Evolutionary conservation across 2,888 invertebrate genomes (phyloP), one percentile per base, ranked within the genome.

Genomic region (Empis livida): DNA sequence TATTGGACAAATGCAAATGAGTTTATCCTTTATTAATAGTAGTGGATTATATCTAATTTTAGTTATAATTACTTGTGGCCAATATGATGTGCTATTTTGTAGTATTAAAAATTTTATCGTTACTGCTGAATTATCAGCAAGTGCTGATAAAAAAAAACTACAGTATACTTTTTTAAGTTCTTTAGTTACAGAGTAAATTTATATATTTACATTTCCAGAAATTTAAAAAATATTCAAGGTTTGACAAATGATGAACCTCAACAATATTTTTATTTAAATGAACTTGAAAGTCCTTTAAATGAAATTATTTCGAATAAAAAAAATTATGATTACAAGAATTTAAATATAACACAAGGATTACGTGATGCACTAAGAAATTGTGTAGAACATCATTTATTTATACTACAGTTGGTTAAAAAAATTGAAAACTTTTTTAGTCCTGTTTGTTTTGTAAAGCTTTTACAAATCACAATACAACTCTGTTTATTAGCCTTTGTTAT

Each of bases 401-500:
- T 69, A 17, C 39, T 64, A 23, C 42, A 53, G 5, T 56, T 59
- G 10, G 55, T 64, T 14, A 41, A 54, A 6, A 53, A 55, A 49
- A 58, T 68, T 51, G 66, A 70, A 47, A 44, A 49, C 0, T 65
- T 70, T 47, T 67, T 61, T 43, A 59, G 57, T 50, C 59, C 61
- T 1, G 59, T 67, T 47, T 61, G 65, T 55, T 54, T 69, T 20
- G 52, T 63, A 0, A 68, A 68, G 54, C 59, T 61, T 11, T 54
- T 60, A 2, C 59, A 64, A 45, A 59, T 62, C 0, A 63, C 61
- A 1, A 56, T 64, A 13, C 55, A 65, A 4, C 56, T 63, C 48
- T 68, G 68, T 43, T 55, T 66, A 37, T 57, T 65, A 31, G 59
- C 64, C 8, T 68, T 65, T 48, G 60, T 61, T 2, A 58, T 59